phyloP scores from a whole-genome alignment of 2,797 vertebrate species.

The Eleutherodactylus coqui region DNA sequence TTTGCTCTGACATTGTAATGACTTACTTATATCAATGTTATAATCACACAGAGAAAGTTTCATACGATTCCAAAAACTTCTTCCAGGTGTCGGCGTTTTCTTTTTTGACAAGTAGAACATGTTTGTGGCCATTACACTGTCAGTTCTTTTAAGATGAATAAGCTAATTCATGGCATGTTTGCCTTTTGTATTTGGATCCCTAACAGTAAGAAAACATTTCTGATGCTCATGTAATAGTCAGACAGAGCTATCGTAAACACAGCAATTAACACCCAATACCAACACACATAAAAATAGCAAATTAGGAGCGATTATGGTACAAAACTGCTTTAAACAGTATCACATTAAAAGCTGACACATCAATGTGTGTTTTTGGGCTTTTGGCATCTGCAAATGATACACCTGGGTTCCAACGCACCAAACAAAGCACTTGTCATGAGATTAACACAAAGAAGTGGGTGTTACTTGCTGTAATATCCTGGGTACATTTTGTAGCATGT shows the following conservation, averaged over 20 bases:
- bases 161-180: not conserved
- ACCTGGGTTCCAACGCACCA: slow-evolving; percentile 42
- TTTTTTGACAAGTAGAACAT: too few relatives aligned
- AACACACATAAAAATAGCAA: slow-evolving; percentile 56
- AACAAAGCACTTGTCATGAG: slow-evolving; percentile 42
- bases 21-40: too few relatives aligned
- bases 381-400: slow-evolving; percentile 59
- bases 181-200: not conserved
- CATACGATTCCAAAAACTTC: too few relatives aligned
- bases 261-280: slow-evolving; percentile 57
- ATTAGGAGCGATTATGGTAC: slow-evolving; percentile 57
- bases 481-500: not conserved
- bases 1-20: too few relatives aligned
- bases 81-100: too few relatives aligned
- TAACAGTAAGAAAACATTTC: slow-evolving; percentile 16
- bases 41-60: too few relatives aligned
- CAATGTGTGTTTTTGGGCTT: slow-evolving; percentile 57
- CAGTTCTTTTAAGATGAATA: not conserved
- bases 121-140: not conserved
- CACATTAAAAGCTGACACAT: slow-evolving; percentile 61
- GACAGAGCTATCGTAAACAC: slow-evolving; percentile 32
- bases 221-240: not conserved
- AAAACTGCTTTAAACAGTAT: slow-evolving; percentile 57
- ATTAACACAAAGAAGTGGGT: slow-evolving; percentile 30
- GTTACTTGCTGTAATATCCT: not conserved